Conservation (phyloP, 1,140 invertebrate genomes). For the Pristionchus pacificus region DNA sequence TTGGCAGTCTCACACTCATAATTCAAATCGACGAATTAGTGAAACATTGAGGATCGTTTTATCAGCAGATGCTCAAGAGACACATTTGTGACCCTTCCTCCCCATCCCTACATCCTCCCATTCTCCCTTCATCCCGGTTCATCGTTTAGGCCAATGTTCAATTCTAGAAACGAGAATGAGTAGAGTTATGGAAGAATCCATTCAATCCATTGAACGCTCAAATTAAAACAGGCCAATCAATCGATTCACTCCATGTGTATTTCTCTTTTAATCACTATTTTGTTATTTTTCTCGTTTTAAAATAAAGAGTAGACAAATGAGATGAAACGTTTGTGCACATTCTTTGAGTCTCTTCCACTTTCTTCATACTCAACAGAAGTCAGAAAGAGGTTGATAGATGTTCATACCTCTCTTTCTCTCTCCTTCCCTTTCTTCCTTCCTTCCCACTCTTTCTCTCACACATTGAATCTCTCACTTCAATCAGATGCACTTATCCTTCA, state of each 20-base stretch:
- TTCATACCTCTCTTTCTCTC: background rate
- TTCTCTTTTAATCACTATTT: too few relatives aligned
- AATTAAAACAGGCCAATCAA: too few relatives aligned
- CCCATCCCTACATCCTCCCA: constrained; percentile 4
- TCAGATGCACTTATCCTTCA: too few relatives aligned
- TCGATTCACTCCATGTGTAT: too few relatives aligned
- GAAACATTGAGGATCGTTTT: constrained; percentile 55
- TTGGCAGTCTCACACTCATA: constrained; percentile 10
- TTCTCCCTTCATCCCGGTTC: constrained; percentile 13
- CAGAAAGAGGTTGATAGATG: background rate
- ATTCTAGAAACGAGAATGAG: background rate
- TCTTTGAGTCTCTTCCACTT: too few relatives aligned
- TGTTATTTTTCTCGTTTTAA: too few relatives aligned
- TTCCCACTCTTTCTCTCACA: background rate
- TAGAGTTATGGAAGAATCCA: background rate
- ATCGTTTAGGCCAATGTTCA: constrained; percentile 4
- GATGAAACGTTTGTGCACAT: too few relatives aligned
- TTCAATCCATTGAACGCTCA: too few relatives aligned
- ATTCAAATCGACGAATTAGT: constrained; percentile 46
- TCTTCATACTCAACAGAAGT: too few relatives aligned
- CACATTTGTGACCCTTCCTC: constrained; percentile 40
- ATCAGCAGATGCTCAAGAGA: constrained; percentile 49
- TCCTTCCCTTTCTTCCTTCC: background rate
- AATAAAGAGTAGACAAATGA: too few relatives aligned
- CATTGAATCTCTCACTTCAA: background rate